Percentiles rank a stretch among this genome's conserved stretches.
Evolutionary conservation across 2,888 invertebrate species (phyloP).

Genomic region (Reticulitermes lucifugus): DNA sequence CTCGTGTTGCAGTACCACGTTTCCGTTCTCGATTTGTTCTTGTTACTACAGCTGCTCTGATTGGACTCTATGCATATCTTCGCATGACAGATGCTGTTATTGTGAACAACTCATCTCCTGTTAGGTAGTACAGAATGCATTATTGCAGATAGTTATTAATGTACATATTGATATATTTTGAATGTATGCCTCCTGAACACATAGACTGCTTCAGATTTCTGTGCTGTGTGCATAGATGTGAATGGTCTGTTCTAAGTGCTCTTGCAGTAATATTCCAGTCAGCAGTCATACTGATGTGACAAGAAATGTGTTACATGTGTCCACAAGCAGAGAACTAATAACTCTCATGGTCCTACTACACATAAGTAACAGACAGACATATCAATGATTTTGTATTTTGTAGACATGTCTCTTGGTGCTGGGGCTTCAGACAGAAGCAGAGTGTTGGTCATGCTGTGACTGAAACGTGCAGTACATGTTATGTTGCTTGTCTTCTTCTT

Average conservation of each 20-base stretch:
- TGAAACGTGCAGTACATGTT: too few species aligned
- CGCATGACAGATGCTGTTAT: constrained; percentile 49
- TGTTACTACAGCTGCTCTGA: constrained; percentile 70
- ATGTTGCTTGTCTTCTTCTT: too few species aligned
- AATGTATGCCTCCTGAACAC: background rate
- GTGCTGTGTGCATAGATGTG: background rate
- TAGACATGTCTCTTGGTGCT: too few species aligned
- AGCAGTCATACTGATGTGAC: background rate
- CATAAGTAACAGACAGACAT: too few species aligned
- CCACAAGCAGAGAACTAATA: too few species aligned
- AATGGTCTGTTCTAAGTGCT: background rate
- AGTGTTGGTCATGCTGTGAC: too few species aligned
- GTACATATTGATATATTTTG: too few species aligned
- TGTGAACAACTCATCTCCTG: constrained; percentile 28
- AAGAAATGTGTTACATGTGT: too few species aligned
- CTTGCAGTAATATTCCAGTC: background rate
- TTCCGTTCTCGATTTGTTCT: constrained; percentile 63
- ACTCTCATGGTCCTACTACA: too few species aligned
- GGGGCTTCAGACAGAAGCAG: too few species aligned
- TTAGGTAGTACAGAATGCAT: constrained; percentile 40
- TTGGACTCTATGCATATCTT: constrained; percentile 71
- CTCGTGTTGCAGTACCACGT: constrained; percentile 62
- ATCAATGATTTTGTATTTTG: too few species aligned
- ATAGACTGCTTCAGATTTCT: background rate
- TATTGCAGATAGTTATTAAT: background rate